These are phyloP conservation scores for Procambarus clarkii DNA, from an alignment of 1,140 invertebrate species.

Conservation along the genomic window DNA sequence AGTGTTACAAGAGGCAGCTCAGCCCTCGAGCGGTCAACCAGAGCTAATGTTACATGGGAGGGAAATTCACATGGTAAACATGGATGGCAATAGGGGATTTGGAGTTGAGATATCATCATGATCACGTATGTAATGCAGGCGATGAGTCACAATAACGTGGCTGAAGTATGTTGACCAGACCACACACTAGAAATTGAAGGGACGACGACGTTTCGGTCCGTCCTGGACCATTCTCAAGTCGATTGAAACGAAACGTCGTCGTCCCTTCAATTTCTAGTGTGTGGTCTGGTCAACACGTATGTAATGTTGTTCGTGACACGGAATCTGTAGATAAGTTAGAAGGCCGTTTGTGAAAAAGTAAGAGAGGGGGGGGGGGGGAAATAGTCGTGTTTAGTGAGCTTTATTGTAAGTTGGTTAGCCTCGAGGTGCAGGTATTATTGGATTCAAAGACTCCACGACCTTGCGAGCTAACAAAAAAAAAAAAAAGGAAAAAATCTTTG, in stretches of 20 bases:
- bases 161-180: too few species aligned
- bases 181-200: too few species aligned
- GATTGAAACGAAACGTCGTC: too few species aligned
- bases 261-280: too few species aligned
- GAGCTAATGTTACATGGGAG: not conserved
- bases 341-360: slow-evolving; percentile 11
- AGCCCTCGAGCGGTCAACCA: not conserved
- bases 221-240: too few species aligned
- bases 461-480: slow-evolving; percentile 20
- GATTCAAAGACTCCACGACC: slow-evolving; percentile 11
- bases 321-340: slow-evolving; percentile 29
- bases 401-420: slow-evolving; percentile 27
- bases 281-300: too few species aligned
- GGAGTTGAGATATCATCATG: not conserved
- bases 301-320: slow-evolving; percentile 8
- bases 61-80: not conserved
- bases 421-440: slow-evolving; percentile 18
- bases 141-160: too few species aligned
- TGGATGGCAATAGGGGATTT: not conserved
- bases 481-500: slow-evolving; percentile 38
- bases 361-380: slow-evolving; percentile 7
- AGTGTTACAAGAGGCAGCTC: not conserved
- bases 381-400: slow-evolving; percentile 17
- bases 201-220: too few species aligned
- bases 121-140: slow-evolving; percentile 16